These are phyloP conservation scores for Steinernema carpocapsae DNA, from an alignment of 2,888 invertebrate genomes.

Conservation along the genomic window DNA sequence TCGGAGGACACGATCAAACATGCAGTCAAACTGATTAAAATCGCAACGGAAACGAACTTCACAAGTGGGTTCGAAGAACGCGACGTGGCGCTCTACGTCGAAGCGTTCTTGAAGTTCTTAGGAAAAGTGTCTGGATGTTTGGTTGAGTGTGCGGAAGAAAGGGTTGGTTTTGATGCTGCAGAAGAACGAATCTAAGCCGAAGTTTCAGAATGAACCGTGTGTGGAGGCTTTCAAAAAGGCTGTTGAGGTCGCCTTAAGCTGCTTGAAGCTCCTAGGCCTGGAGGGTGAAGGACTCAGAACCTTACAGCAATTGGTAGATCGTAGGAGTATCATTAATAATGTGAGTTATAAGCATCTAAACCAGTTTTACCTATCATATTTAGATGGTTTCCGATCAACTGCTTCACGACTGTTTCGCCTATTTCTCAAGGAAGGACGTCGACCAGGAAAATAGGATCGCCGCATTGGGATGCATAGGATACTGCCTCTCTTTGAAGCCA, in stretches of 20 bases:
- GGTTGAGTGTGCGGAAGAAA: constrained; percentile 5
- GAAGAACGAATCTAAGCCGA: neutral
- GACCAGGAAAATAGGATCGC: neutral
- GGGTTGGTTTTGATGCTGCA: neutral
- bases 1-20: neutral
- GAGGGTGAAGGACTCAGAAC: neutral
- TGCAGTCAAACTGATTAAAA: neutral
- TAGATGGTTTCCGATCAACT: neutral
- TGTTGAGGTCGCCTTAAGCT: neutral
- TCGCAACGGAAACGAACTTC: constrained; percentile 5
- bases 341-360: neutral
- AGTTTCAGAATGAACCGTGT: neutral
- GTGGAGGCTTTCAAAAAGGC: neutral
- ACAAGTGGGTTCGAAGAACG: neutral
- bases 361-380: neutral
- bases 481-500: constrained; percentile 13
- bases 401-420: constrained; percentile 10
- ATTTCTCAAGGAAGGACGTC: neutral
- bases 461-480: constrained; percentile 2
- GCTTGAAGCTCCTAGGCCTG: neutral
- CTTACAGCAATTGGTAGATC: neutral
- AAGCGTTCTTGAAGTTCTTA: neutral
- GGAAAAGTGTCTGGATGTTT: neutral
- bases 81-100: neutral
- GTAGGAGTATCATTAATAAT: neutral